Evolutionary conservation across 2,888 invertebrate genomes (phyloP), one percentile per base, ranked within the genome.

Genomic region (Micoletzkya japonica): DNA sequence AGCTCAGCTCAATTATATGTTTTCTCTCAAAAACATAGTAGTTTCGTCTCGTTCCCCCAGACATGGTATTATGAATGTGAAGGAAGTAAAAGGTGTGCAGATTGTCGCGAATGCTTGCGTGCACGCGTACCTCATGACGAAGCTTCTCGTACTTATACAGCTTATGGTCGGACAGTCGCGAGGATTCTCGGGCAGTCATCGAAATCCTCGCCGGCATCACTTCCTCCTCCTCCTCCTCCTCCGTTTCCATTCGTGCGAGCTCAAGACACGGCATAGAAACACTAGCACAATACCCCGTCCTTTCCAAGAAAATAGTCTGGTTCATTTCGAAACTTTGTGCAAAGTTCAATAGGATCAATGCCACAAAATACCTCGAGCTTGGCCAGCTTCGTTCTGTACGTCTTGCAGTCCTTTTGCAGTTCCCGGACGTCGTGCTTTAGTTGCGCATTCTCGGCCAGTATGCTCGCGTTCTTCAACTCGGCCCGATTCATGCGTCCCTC

Each of bases 341-440:
- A n/a, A n/a, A 54, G 2, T n/a, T 14, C n/a, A 34, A 20, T 1
- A 28, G 32, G 34, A 56, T 32, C 24, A 54, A 28, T 26, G 6
- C 6, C n/a, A 26, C 28, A 52, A 24, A 17, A 7, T 52, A 68
- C 79, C 70, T 79, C 77, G 52, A 70, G 73, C 50, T 72, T 73
- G 0, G 79, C 79, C 54, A 79, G 75, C n/a, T 75, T 74, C 36
- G 77, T 77, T 7, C 79, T 71, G 49, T 77, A 77, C 0, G 73
- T 75, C 72, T 77, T 79, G 70, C 79, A 79, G 57, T 79, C 79
- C 52, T 77, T 77, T 39, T 75, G 73, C 36, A 77, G 72, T 61
- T 79, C 79, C 0, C 63, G 10, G 49, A 76, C 74, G 49, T 77
- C 76, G 17, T 72, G 75, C 1, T 70, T 2, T 7, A 76, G 28